Evolutionary conservation across 2,797 vertebrate species (phyloP).

Genomic region (Lithobates pipiens): DNA sequence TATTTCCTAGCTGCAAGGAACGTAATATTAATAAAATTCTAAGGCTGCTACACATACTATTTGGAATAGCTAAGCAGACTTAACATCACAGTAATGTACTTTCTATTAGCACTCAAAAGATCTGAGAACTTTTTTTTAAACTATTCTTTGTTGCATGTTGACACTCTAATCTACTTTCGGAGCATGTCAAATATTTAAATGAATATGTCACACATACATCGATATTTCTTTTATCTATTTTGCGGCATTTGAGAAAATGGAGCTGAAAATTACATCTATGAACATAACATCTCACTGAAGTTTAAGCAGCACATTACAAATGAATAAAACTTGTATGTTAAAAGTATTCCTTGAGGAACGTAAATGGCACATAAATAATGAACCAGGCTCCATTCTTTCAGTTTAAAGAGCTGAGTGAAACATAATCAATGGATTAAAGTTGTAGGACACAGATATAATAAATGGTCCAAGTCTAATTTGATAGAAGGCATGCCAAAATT

Average conservation of each 20-base stretch:
- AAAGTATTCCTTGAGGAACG: neutral
- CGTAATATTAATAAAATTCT: conserved; percentile 60
- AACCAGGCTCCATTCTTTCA: conserved; percentile 4
- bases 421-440: neutral
- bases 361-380: neutral
- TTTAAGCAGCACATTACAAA: neutral
- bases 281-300: neutral
- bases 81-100: conserved; percentile 58
- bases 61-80: conserved; percentile 60
- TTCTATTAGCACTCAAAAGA: conserved; percentile 62
- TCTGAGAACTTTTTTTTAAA: conserved; percentile 28
- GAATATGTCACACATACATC: conserved; percentile 35
- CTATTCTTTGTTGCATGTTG: conserved; percentile 45
- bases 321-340: conserved; percentile 17
- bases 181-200: conserved; percentile 30
- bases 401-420: neutral
- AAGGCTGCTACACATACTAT: conserved; percentile 58
- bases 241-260: conserved; percentile 15
- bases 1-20: conserved; percentile 54
- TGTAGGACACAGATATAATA: neutral
- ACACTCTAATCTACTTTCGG: conserved; percentile 45
- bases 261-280: neutral
- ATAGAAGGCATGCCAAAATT: neutral
- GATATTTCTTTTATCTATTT: conserved; percentile 30
- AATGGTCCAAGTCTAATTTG: neutral